These are phyloP conservation scores for Polypedilum vanderplanki DNA, from an alignment of 1,140 invertebrate species.

Conservation along the genomic window DNA sequence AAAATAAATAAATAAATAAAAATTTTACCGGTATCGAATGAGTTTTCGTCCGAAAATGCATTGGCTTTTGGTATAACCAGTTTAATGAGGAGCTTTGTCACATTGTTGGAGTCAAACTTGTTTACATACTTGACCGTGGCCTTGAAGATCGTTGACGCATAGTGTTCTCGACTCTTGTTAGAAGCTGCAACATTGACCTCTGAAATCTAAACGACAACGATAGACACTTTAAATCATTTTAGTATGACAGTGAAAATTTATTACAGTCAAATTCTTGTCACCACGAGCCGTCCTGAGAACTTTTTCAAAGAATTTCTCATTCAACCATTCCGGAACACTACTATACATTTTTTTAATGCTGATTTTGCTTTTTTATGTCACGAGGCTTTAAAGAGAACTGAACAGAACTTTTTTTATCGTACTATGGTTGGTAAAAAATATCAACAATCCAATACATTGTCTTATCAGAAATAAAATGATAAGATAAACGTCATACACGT, in stretches of 20 bases:
- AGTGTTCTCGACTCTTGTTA: not conserved
- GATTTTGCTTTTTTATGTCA: not conserved
- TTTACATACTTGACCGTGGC: slow-evolving; percentile 1
- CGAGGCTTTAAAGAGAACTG: not conserved
- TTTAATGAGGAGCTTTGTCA: slow-evolving; percentile 6
- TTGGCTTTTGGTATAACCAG: not conserved
- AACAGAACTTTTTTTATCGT: not conserved
- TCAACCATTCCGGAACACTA: not conserved
- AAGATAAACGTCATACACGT: not conserved
- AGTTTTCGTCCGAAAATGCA: slow-evolving; percentile 21
- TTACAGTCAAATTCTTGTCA: not conserved
- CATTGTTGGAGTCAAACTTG: not conserved
- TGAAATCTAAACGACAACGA: not conserved
- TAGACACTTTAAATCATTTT: not conserved
- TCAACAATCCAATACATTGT: not conserved
- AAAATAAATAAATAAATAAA: too few species aligned
- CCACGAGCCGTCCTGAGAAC: not conserved
- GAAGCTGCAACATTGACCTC: slow-evolving; percentile 12
- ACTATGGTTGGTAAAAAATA: not conserved
- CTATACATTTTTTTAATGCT: not conserved
- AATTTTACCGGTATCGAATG: slow-evolving; percentile 21
- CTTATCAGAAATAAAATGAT: not conserved
- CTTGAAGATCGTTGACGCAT: slow-evolving; percentile 20
- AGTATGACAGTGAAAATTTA: not conserved
- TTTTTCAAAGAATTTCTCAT: slow-evolving; percentile 16